phyloP scores from a whole-genome alignment of 2,113 vertebrate species.

The Engystomops pustulosus region DNA sequence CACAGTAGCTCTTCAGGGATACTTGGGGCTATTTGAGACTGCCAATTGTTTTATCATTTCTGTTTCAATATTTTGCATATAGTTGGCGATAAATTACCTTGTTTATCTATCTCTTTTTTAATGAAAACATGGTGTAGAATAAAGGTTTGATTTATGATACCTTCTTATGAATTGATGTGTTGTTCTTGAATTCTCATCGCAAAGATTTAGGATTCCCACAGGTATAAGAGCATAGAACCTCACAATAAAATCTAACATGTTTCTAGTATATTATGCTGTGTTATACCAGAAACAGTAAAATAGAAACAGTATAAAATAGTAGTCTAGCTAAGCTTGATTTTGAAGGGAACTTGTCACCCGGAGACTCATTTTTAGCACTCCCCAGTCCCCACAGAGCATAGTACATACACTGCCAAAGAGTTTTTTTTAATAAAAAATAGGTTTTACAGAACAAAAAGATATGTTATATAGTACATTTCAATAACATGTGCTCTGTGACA shows the following conservation, averaged over 20 bases:
- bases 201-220: background rate
- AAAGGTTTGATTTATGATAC: conserved; percentile 50
- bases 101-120: conserved; percentile 54
- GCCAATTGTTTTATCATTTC: conserved; percentile 54
- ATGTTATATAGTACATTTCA: too few species aligned
- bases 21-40: conserved; percentile 71
- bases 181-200: conserved; percentile 49
- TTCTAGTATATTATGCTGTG: conserved; percentile 19
- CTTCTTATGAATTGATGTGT: conserved; percentile 43
- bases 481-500: too few species aligned
- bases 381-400: too few species aligned
- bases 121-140: conserved; percentile 32
- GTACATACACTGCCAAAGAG: too few species aligned
- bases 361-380: too few species aligned
- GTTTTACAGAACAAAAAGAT: too few species aligned
- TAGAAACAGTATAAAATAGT: background rate
- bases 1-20: conserved; percentile 78
- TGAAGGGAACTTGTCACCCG: too few species aligned
- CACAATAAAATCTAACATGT: background rate
- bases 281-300: conserved; percentile 9
- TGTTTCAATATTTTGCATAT: conserved; percentile 62
- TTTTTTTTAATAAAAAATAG: too few species aligned
- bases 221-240: conserved; percentile 25
- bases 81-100: conserved; percentile 49
- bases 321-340: background rate